Evolutionary conservation across 2,113 vertebrate genomes (phyloP), one percentile per base, ranked within the genome.

Genomic region (Gadus macrocephalus): DNA sequence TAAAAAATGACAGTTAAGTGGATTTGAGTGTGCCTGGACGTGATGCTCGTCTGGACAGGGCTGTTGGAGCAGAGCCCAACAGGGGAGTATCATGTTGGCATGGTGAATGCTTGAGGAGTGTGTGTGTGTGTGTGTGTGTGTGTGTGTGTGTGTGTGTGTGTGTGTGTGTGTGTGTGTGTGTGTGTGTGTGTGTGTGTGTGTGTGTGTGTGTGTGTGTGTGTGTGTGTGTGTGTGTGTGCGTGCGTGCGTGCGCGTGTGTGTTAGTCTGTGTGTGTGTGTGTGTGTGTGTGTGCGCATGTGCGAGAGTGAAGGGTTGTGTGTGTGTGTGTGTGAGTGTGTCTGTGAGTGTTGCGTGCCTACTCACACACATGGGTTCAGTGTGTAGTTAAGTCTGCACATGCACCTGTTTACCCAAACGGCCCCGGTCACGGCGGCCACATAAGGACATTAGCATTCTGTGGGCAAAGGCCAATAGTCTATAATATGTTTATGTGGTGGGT

Each of bases 401-500:
- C 14, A 27, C 6, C 49, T 22, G 53, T 58, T 14, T 60, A 9
- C 6, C 15, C 15, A 17, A 9, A 16, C 14, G 55, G 3, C 15
- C 55, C 55, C 31, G 31, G 31, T 35, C 17, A 12, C 53, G 58
- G 15, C 55, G 1, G 19, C 7, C 20, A 65, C 19, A 88, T 86
- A 70, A 85, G 70, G 71, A 80, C 53, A 85, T 88, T 85, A 80
- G 67, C 81, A 84, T 85, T 85, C 83, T 16, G 73, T 61, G 69
- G 79, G 70, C 65, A 74, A 72, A 77, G 71, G 59, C 70, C 72
- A 60, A 67, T 58, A 70, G 77, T 66, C 81, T 86, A 35, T 35
- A 35, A 35, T 35, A 73, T 64, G 65, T 64, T 61, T 78, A 76
- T 69, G 79, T 71, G 64, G 70, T 78, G 71, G 79, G 66, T 78